These are phyloP conservation scores for Chironomus striatipennis DNA, from an alignment of 1,140 invertebrate genomes.

Conservation along the genomic window DNA sequence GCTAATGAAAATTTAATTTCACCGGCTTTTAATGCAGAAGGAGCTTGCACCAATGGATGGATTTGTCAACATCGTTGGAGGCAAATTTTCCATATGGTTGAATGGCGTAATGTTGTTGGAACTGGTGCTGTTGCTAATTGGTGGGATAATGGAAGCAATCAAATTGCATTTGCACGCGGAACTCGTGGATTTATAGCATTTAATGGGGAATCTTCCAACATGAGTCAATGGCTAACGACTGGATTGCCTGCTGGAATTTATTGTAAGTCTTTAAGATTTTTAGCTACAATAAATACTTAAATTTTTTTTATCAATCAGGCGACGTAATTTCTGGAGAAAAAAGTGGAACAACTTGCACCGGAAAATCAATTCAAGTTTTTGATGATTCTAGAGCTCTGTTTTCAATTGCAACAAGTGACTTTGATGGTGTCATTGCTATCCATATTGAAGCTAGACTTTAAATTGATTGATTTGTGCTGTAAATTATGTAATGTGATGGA, in stretches of 20 bases:
- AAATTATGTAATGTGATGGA: too few relatives aligned
- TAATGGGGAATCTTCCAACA: conserved; percentile 43
- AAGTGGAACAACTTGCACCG: conserved; percentile 46
- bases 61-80: conserved; percentile 74
- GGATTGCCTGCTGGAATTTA: conserved; percentile 55
- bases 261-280: conserved; percentile 54
- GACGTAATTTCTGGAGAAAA: conserved; percentile 57
- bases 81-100: conserved; percentile 63
- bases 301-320: conserved; percentile 25
- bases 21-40: conserved; percentile 47
- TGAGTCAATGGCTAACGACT: conserved; percentile 43
- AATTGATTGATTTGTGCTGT: background rate
- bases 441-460: conserved; percentile 40
- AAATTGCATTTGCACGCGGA: conserved; percentile 57
- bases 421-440: conserved; percentile 60
- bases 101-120: conserved; percentile 51
- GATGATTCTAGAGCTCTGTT: conserved; percentile 47
- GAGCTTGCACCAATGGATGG: conserved; percentile 60
- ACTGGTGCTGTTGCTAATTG: conserved; percentile 42
- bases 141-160: conserved; percentile 54
- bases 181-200: conserved; percentile 53
- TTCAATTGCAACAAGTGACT: conserved; percentile 26
- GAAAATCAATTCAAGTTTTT: conserved; percentile 54
- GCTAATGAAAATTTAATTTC: conserved; percentile 49
- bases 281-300: background rate